Base-by-base conservation (phyloP, 2,797 vertebrate species). In the Melanotaenia parkinsoni region DNA sequence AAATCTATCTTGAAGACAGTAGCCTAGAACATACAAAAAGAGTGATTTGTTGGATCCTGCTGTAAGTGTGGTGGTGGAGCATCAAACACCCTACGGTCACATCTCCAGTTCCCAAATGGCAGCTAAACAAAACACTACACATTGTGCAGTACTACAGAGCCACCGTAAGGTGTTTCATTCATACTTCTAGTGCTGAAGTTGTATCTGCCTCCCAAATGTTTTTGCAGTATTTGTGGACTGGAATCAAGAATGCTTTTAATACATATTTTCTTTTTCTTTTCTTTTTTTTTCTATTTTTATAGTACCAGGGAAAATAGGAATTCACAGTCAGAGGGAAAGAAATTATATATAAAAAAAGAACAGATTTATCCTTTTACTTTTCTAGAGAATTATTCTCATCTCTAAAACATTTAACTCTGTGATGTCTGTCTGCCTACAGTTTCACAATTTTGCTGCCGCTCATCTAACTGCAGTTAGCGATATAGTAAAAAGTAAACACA, bases 41-140 rank as follows among this genome's bases (percentile, higher is more conserved):
- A 24, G 28, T 32, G 67, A 70, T 80, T 56, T 74, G 79, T 84
- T 77, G 74, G 65, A 82, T 77, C 63, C 64, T 54, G n/a, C 72
- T 54, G 70, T 70, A 63, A 77, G 50, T 60, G 68, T 58, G 35
- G 43, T 40, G 74, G 58, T 71, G 70, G 60, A 76, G 47, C 26
- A 60, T 88, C 67, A 35, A 63, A 69, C 57, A 74, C 81, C 78
- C 70, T 18, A 45, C 73, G 77, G 63, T 76, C 63, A 75, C 76
- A 57, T 54, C 78, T 71, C 76, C 63, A 18, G 57, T 75, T 86
- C 66, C 72, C 67, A 32, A 73, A 88, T 70, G 88, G 92, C 92
- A 92, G 90, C 94, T 94, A 86, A 76, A 66, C 33, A 20, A 58
- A 70, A 85, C 64, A 62, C 50, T 40, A 54, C 11, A 53, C 64